Evolutionary conservation across 2,113 vertebrate genomes (phyloP).

Genomic region (Ochotona princeps): DNA sequence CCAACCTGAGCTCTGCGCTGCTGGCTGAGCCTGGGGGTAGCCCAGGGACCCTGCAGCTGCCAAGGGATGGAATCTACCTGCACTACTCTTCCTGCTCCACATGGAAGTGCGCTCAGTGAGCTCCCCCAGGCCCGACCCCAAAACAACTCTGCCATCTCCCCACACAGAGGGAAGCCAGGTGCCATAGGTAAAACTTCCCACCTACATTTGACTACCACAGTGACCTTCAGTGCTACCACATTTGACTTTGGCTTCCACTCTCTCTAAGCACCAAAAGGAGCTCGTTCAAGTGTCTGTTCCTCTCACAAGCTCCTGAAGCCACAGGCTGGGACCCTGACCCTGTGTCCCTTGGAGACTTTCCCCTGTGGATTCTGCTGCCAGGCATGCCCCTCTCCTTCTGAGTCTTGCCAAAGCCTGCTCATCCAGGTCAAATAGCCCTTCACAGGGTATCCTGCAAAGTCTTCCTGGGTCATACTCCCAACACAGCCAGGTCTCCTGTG

Average conservation of each 20-base stretch:
- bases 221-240: background rate
- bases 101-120: background rate
- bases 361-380: background rate
- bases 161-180: background rate
- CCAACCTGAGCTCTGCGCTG: too few species aligned
- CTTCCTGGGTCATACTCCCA: background rate
- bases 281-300: background rate
- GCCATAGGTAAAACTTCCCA: background rate
- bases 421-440: background rate
- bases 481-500: background rate
- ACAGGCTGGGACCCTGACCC: background rate
- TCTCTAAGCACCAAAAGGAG: background rate
- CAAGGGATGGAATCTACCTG: background rate
- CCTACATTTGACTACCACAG: background rate
- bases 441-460: background rate
- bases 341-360: background rate
- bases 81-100: background rate
- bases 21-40: background rate
- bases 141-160: too few species aligned
- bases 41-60: background rate
- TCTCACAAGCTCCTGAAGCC: background rate
- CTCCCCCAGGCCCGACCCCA: background rate
- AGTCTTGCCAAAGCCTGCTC: background rate
- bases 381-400: background rate
- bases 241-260: background rate